Percentiles rank a stretch among this genome's conserved stretches.
phyloP scores from a whole-genome alignment of 2,888 invertebrate species.

The Nemoura dubitans region DNA sequence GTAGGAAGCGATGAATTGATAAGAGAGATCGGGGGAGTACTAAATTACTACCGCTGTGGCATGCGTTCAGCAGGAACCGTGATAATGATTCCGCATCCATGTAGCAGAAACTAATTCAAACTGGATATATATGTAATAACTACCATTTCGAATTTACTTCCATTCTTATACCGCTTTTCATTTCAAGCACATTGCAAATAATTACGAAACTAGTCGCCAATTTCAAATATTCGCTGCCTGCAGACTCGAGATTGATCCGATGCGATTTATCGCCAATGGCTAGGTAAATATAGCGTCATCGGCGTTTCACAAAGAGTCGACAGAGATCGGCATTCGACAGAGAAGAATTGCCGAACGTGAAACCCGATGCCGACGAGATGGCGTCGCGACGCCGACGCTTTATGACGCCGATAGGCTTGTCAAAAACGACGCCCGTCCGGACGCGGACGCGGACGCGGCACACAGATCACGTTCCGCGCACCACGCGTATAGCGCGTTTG shows the following conservation, averaged over 20 bases:
- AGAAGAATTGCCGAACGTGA: not conserved
- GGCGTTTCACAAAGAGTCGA: too few relatives aligned
- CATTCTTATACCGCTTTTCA: not conserved
- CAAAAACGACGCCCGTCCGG: not conserved
- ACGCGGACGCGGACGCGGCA: not conserved
- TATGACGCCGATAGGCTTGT: not conserved
- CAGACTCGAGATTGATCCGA: not conserved
- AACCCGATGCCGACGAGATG: not conserved
- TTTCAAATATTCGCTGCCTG: not conserved
- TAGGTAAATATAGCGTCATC: too few relatives aligned
- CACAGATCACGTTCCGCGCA: not conserved
- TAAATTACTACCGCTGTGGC: not conserved
- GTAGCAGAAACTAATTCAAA: not conserved
- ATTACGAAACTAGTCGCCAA: not conserved
- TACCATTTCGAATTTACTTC: not conserved
- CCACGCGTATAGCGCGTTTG: not conserved
- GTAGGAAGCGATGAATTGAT: constrained; percentile 5
- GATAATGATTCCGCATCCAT: not conserved
- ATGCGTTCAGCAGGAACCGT: not conserved
- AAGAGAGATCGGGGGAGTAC: not conserved
- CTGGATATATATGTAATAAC: not conserved
- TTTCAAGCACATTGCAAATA: not conserved
- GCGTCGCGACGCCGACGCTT: not conserved
- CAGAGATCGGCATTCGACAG: not conserved
- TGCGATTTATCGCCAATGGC: not conserved